A percentile compares a stretch with the other conserved stretches of the same genome.
phyloP scores from a whole-genome alignment of 2,113 vertebrate species.

The Bubo bubo region DNA sequence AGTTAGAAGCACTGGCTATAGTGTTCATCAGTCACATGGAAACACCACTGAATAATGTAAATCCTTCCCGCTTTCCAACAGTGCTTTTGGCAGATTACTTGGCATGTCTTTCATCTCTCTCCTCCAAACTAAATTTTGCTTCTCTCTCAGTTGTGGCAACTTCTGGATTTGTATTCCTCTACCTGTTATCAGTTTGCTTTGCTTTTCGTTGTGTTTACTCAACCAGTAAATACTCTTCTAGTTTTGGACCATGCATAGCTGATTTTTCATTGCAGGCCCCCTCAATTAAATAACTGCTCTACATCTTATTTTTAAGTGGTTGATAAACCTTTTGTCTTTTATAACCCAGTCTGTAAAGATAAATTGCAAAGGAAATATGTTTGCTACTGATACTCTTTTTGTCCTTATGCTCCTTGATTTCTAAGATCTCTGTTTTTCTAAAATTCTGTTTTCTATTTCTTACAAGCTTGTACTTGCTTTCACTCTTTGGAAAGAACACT shows the following conservation, averaged over 20 bases:
- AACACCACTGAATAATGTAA: not conserved
- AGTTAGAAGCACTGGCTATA: not conserved
- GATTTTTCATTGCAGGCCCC: not conserved
- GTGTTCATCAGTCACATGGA: not conserved
- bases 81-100: not conserved
- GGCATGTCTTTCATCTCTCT: not conserved
- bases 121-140: not conserved
- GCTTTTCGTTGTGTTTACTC: not conserved
- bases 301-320: not conserved
- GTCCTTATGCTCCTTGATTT: not conserved
- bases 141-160: not conserved
- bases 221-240: not conserved
- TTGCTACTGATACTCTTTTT: not conserved
- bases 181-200: not conserved
- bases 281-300: not conserved
- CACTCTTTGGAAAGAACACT: not conserved
- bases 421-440: not conserved
- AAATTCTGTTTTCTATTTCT: not conserved
- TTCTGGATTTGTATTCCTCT: not conserved
- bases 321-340: not conserved
- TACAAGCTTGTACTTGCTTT: not conserved
- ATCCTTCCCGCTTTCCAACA: not conserved
- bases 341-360: not conserved
- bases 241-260: not conserved
- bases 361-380: not conserved